Conservation (phyloP, 2,797 vertebrate genomes). For the Peromyscus aztecus region DNA sequence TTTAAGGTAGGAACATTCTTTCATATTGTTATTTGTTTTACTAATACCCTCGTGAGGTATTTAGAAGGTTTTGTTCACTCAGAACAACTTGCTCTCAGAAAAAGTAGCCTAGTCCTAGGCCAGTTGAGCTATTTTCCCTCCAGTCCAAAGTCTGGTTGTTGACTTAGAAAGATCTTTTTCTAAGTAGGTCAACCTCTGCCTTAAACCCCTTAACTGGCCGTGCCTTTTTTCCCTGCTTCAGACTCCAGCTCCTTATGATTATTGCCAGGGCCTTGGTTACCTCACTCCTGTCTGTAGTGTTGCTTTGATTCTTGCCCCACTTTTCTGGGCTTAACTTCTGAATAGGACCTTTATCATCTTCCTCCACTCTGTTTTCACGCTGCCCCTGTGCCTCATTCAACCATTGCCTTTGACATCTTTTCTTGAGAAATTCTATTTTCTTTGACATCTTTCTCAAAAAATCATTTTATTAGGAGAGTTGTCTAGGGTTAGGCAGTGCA, state of each 20-base stretch:
- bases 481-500: slow-evolving; percentile 26
- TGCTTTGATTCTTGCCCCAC: slow-evolving; percentile 82
- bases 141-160: slow-evolving; percentile 63
- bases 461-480: slow-evolving; percentile 71
- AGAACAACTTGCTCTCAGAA: slow-evolving; percentile 42
- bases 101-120: slow-evolving; percentile 44
- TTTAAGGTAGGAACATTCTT: slow-evolving; percentile 52
- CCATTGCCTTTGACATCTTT: slow-evolving; percentile 74
- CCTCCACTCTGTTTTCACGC: slow-evolving; percentile 69
- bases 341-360: slow-evolving; percentile 78
- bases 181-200: slow-evolving; percentile 81
- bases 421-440: slow-evolving; percentile 76
- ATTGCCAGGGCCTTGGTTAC: slow-evolving; percentile 74
- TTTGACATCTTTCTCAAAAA: slow-evolving; percentile 76
- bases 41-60: not conserved
- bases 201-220: slow-evolving; percentile 78
- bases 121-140: slow-evolving; percentile 60
- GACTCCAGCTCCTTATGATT: slow-evolving; percentile 79
- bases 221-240: slow-evolving; percentile 72
- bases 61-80: slow-evolving; percentile 48
- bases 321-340: slow-evolving; percentile 78
- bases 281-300: slow-evolving; percentile 73
- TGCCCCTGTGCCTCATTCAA: slow-evolving; percentile 70
- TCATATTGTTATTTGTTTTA: slow-evolving; percentile 36
- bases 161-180: slow-evolving; percentile 76